A percentile compares a stretch with the other conserved stretches of the same genome.
phyloP scores from a whole-genome alignment of 2,797 vertebrate species.

The Pipistrellus pygmaeus region DNA sequence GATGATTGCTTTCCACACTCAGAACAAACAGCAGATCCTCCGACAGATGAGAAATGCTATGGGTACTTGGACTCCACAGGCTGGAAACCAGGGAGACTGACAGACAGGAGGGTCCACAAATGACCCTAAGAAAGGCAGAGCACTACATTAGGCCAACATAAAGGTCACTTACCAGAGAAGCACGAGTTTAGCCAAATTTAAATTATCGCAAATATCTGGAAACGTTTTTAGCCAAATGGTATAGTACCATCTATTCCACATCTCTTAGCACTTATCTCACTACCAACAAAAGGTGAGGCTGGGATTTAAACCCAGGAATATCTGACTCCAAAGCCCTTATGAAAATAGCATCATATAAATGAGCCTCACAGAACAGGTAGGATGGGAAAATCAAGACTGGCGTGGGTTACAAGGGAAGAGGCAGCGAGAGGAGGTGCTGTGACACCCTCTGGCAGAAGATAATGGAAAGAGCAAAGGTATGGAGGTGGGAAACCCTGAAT shows the following conservation, averaged over 20 bases:
- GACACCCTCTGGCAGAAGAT: not conserved
- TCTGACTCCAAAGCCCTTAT: not conserved
- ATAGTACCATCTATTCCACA: not conserved
- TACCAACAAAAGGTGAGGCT: not conserved
- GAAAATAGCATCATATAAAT: conserved; percentile 20
- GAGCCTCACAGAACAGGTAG: not conserved
- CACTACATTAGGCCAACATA: not conserved
- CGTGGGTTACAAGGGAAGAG: not conserved
- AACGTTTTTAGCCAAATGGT: conserved; percentile 6
- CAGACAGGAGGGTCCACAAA: not conserved
- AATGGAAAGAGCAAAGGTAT: not conserved
- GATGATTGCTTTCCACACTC: not conserved
- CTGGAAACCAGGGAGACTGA: not conserved
- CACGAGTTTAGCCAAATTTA: not conserved
- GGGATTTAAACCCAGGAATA: not conserved
- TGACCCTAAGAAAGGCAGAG: conserved; percentile 44
- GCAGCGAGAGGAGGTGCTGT: not conserved
- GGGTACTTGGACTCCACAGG: not conserved
- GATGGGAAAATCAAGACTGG: not conserved
- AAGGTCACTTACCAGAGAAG: conserved; percentile 18
- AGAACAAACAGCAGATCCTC: conserved; percentile 32
- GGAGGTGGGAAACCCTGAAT: not conserved
- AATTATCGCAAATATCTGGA: conserved; percentile 22
- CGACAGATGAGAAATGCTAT: not conserved
- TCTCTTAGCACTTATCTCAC: not conserved